Base-by-base conservation (phyloP, 2,888 invertebrate genomes). In the Galeruca laticollis region DNA sequence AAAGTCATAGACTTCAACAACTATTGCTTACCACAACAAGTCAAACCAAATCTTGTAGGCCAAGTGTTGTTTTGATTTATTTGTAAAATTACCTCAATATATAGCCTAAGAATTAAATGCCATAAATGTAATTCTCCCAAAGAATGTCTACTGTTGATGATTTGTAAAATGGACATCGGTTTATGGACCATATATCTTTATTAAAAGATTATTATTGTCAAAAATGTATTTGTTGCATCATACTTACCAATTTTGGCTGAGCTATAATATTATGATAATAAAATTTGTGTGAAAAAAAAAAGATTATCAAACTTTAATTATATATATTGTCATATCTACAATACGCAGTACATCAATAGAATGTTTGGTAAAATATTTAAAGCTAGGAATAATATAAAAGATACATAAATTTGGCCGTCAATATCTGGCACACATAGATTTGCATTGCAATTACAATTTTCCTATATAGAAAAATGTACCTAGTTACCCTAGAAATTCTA, bases 361-460 rank as follows among this genome's bases (percentile, higher is more conserved):
- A 63, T 63, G 62, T 60, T 47, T 57, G 64, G 68, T 71, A 65
- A 70, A 63, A 66, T 57, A 61, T 67, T 63, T 75, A 77, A 74
- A 71, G 75, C 77, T 81, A 81, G 79, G 78, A 77, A 80, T 33
- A 70, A 64, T 74, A 68, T 74, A 74, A 71, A 74, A 73, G 64
- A 69, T 73, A 71, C 65, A 70, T 65, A 74, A 70, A 63, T 80
- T 81, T 81, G 78, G 79, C 80, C 80, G 77, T 79, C 79, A 76
- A 76, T 79, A 81, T 79, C 81, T 80, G 82, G 80, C 81, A 82
- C 82, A 81, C 81, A 76, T 82, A 82, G 75, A 77, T 82, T 84
- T 83, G 84, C 84, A 84, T 83, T 81, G 83, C 83, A 83, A 84
- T 84, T 84, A 83, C 83, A 80, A 81, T 80, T 81, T 82, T 82